Base-by-base conservation (phyloP, 2,888 invertebrate genomes). In the Thereva nobilitata region DNA sequence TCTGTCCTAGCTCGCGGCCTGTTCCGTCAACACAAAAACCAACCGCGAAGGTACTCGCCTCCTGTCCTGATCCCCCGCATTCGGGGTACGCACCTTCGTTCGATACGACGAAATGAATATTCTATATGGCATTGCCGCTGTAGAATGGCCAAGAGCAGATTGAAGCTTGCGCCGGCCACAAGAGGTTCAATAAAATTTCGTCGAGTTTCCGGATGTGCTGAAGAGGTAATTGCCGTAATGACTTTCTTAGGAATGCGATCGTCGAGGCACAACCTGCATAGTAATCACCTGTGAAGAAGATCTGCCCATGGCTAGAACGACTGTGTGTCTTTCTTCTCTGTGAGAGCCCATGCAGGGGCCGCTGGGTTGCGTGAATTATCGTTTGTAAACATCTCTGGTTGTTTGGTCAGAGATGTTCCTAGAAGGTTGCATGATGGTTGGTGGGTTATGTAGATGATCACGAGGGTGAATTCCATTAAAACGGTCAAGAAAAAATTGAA, bases 161-260 rank as follows among this genome's bases (percentile, higher is more conserved):
- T 9, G 42, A 8, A 42, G 42, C n/a, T 38, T 38, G 10, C 9
- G 12, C 23, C 34, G 42, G 50, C 61, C 61, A 50, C 61, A 47
- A 55, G 23, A 44, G 66, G 66, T 61, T 68, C 66, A 68, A 66
- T 68, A 68, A 64, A 68, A 68, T 68, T 68, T 68, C 57, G 63
- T 66, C 44, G 44, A 53, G 54, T 66, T 66, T 66, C 66, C 66
- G 66, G 66, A 66, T 66, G 66, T 61, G 47, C 56, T 45, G 53
- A 53, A 53, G 53, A 64, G 54, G 64, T 64, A 69, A 69, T 63
- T 54, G 66, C 57, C 66, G 61, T 69, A 69, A 69, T 69, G 67
- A 69, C 67, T 69, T 69, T 69, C 69, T 69, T 67, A 67, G 66
- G 67, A 69, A 69, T 69, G 67, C 63, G 67, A 69, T 69, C 56